A percentile compares a stretch with the other conserved stretches of the same genome.
Evolutionary conservation across 2,888 invertebrate species (phyloP).

Genomic region (Mesorhabditis belari): DNA sequence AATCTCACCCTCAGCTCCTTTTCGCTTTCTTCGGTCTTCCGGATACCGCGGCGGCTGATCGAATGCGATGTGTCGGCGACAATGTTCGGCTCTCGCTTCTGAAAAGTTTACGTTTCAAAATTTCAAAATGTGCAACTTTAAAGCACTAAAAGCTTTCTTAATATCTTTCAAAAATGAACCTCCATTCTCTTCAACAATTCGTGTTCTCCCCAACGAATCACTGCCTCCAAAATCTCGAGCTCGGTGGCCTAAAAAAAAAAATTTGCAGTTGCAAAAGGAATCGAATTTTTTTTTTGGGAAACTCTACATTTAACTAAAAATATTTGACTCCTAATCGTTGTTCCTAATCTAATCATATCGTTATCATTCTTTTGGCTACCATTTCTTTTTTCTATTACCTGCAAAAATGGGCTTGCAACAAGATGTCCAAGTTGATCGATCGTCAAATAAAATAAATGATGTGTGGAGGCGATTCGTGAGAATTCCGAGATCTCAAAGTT

Average conservation of each 20-base stretch:
- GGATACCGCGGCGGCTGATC: constrained; percentile 75
- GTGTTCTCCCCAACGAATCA: constrained; percentile 81
- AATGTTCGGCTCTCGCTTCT: constrained; percentile 55
- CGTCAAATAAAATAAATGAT: constrained; percentile 5
- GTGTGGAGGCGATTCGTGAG: constrained; percentile 1
- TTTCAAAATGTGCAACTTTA: too few relatives aligned
- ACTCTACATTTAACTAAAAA: neutral
- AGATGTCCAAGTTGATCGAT: neutral
- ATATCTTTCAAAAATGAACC: too few relatives aligned
- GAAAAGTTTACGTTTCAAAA: too few relatives aligned
- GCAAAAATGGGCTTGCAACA: constrained; percentile 7
- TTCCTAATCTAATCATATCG: neutral
- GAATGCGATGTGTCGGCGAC: constrained; percentile 82
- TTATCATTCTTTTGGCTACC: neutral
- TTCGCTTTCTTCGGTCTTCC: constrained; percentile 69
- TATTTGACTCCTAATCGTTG: too few relatives aligned
- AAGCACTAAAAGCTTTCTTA: too few relatives aligned
- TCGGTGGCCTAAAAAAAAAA: constrained; percentile 53
- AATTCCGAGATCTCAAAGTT: neutral
- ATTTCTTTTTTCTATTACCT: constrained; percentile 1
- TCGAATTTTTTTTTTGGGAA: neutral
- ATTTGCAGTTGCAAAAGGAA: neutral
- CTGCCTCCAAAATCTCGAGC: constrained; percentile 77
- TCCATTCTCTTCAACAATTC: constrained; percentile 75
- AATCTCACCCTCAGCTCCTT: constrained; percentile 58